Base-by-base conservation (phyloP, 2,888 invertebrate genomes). In the Eubasilissa splendida region DNA sequence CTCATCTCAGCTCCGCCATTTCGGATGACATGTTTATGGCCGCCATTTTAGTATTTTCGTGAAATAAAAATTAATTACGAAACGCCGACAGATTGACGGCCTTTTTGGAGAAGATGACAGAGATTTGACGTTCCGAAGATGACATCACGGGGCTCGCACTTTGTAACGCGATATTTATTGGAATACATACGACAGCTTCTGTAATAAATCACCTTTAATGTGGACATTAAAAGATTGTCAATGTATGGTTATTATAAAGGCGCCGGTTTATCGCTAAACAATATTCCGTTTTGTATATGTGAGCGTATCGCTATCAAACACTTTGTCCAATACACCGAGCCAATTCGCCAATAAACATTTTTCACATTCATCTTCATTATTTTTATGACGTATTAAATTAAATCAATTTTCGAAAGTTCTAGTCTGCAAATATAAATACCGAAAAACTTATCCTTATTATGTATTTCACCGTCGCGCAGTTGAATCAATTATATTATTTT, bases 151-250 rank as follows among this genome's bases (percentile, higher is more conserved):
- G 59, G 52, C 74, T 77, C 71, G 58, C 76, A 56, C 76, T 74
- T 68, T 68, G 83, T 77, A 79, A 77, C 58, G 59, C 74, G 81
- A 83, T 83, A 81, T 83, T 83, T 81, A 83, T 80, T 81, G 81
- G 76, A 80, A 80, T 80, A 77, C 74, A 79, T 80, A 70, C 66
- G 83, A 80, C 77, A 58, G 56, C 77, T 76, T 68, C 81, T 80
- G 59, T 66, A 52, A 78, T 83, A 81, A 83, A 83, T 83, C 83
- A 83, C 63, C 65, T 68, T 76, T 80, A 80, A 80, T 73, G 73
- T 66, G 77, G 81, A 76, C 77, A 70, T 80, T 77, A 81, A 81
- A 65, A 80, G 68, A 73, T 56, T 80, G 81, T 80, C 83, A 83
- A 81, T 82, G 74, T 77, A 50, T 58, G n/a, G 58, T 42, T 77